Evolutionary conservation across 37 sponge, comb jelly and placozoan species (phyloP), one percentile per base, ranked within the genome.

Genomic region (Lycopodina hypogea): DNA sequence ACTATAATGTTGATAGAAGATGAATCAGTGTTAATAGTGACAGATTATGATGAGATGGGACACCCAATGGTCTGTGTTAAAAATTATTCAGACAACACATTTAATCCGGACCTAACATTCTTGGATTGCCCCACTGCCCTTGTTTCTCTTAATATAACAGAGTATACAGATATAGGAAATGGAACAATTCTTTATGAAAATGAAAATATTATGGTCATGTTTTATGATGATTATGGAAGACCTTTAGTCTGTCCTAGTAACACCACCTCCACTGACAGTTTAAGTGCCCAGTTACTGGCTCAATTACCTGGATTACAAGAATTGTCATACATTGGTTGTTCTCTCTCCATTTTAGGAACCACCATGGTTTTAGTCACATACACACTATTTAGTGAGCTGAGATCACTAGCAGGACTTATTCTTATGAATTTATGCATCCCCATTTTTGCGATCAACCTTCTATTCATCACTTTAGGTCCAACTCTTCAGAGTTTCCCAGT

Each of bases 271-370:
- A 8, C 34, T 42, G 81, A 60, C 30, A 37, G 1, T 4, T 70
- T 84, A 57, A 76, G 60, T 2, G 38, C 65, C 19, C 59, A 37
- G 24, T 58, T 24, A 21, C 59, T 58, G 59, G 41, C 32, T 48
- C 56, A 42, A 24, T 59, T 68, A 24, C 81, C 81, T 36, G 81
- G 71, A 21, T 38, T 42, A 42, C 24, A 34, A 17, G 30, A 72
- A 18, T 41, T 76, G 23, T 73, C 87, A 0, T 90, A 90, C 34
- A 48, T 85, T 34, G 88, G 88, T 12, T 76, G 81, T 34, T 73
- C 82, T 23, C 56, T 90, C 21, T 84, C 87, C n/a, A 45, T 90
- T 41, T 65, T 85, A 41, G 87, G 78, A 17, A 48, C 64, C 57
- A 33, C 24, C 23, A 0, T 85, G 18, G 23, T 90, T 19, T 45